These are phyloP conservation scores for Alosa sapidissima DNA, from an alignment of 2,797 vertebrate genomes.

Conservation along the genomic window DNA sequence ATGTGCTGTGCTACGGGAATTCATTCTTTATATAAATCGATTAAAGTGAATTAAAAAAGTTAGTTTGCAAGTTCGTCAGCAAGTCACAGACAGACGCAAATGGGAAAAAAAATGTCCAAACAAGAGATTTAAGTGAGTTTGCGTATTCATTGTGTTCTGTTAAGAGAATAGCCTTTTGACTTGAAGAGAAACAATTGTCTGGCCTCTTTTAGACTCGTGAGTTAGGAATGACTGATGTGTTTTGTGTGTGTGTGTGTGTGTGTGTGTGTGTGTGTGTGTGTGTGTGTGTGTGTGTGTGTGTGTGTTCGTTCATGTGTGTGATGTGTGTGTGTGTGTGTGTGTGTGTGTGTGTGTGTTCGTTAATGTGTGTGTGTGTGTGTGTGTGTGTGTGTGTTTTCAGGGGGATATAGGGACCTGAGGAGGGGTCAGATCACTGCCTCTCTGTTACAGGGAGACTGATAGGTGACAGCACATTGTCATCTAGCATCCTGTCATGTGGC, in stretches of 20 bases:
- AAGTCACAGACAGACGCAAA: neutral
- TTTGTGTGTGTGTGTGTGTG: neutral
- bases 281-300: neutral
- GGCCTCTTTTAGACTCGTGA: neutral
- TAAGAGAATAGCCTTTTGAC: neutral
- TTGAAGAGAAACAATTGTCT: conserved; percentile 6
- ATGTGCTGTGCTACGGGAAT: neutral
- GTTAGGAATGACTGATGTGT: neutral
- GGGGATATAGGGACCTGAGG: neutral
- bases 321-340: neutral
- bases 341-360: neutral
- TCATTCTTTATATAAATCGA: neutral
- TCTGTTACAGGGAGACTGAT: conserved; percentile 23
- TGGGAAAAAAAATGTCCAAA: neutral
- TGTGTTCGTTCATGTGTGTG: neutral
- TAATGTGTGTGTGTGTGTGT: neutral
- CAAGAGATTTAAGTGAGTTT: neutral
- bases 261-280: conserved; percentile 1
- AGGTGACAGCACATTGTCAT: conserved; percentile 63
- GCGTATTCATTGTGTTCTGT: neutral
- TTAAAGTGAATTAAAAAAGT: neutral
- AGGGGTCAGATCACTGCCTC: neutral
- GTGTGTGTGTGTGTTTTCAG: conserved; percentile 5
- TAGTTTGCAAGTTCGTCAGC: neutral
- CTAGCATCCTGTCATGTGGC: conserved; percentile 21